A percentile compares a stretch with the other conserved stretches of the same genome.
Conservation (phyloP, 2,797 vertebrate genomes). For the Chaenodraco wilsoni region DNA sequence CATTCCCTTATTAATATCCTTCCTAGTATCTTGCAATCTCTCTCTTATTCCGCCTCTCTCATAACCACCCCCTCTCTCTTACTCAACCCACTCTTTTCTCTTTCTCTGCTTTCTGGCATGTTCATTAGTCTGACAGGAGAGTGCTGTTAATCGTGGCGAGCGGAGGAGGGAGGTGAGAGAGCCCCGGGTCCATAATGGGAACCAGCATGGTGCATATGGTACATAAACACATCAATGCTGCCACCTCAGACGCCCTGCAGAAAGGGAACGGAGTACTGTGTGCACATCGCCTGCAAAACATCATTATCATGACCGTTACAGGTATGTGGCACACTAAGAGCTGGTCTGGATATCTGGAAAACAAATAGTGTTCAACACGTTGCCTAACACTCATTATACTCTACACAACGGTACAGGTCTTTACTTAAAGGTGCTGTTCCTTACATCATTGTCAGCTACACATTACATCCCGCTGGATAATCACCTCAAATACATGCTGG, state of each 20-base stretch:
- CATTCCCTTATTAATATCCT: slow-evolving; percentile 61
- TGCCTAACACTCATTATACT: not conserved
- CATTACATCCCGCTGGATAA: slow-evolving; percentile 13
- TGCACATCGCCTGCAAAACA: slow-evolving; percentile 35
- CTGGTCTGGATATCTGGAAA: slow-evolving; percentile 20
- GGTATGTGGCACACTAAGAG: slow-evolving; percentile 19
- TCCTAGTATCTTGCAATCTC: slow-evolving; percentile 52
- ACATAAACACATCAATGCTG: slow-evolving; percentile 68
- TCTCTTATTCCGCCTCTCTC: slow-evolving; percentile 43
- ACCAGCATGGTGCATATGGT: slow-evolving; percentile 70
- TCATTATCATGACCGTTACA: slow-evolving; percentile 42
- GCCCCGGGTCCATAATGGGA: slow-evolving; percentile 68
- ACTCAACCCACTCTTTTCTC: slow-evolving; percentile 39
- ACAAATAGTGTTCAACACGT: not conserved
- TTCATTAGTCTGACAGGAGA: slow-evolving; percentile 76
- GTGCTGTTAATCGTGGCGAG: slow-evolving; percentile 64
- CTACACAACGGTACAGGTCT: not conserved
- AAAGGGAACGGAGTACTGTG: slow-evolving; percentile 31
- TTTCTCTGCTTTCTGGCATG: slow-evolving; percentile 55
- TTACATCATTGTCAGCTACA: not conserved
- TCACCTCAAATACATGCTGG: slow-evolving; percentile 5
- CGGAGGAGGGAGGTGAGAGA: slow-evolving; percentile 59
- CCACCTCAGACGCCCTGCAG: slow-evolving; percentile 40
- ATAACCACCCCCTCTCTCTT: slow-evolving; percentile 28
- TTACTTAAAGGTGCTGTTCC: slow-evolving; percentile 5